These are phyloP conservation scores for Cinclus mexicanus DNA, from an alignment of 2,113 vertebrate species.

Conservation along the genomic window DNA sequence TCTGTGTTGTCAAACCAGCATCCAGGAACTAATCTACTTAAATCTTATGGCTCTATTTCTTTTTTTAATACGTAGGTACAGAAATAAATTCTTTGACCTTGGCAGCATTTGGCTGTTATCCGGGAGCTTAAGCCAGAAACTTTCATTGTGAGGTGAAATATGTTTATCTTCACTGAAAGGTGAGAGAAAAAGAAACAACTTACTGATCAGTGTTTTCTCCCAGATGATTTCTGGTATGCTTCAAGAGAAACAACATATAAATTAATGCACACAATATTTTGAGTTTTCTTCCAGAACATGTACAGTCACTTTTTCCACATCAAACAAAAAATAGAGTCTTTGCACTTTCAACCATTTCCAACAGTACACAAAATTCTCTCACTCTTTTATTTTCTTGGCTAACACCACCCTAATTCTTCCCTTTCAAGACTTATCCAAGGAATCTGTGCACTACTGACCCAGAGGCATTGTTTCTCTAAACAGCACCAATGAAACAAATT, in stretches of 20 bases:
- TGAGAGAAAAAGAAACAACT: background rate
- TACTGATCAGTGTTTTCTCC: background rate
- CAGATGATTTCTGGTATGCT: conserved; percentile 42
- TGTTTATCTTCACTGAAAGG: conserved; percentile 16
- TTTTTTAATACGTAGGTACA: background rate
- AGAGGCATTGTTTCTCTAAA: conserved; percentile 62
- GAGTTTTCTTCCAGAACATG: conserved; percentile 46
- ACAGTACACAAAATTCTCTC: conserved; percentile 67
- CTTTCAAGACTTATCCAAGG: conserved; percentile 56
- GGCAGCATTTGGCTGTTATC: conserved; percentile 4
- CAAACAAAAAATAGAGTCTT: conserved; percentile 44
- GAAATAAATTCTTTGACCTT: conserved; percentile 2
- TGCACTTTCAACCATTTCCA: conserved; percentile 59
- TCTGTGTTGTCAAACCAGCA: background rate
- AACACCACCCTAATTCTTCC: conserved; percentile 36
- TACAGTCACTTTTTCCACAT: conserved; percentile 60
- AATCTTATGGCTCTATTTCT: background rate
- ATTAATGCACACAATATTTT: conserved; percentile 59
- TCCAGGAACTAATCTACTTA: background rate
- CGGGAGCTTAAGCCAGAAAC: background rate
- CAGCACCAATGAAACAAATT: conserved; percentile 46
- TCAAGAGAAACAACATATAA: conserved; percentile 62
- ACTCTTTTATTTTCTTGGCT: conserved; percentile 68
- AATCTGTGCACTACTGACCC: conserved; percentile 64
- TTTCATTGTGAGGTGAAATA: background rate